Percentiles rank a stretch among this genome's conserved stretches.
Conservation (phyloP, 2,113 vertebrate species). For the Mesitornis unicolor region DNA sequence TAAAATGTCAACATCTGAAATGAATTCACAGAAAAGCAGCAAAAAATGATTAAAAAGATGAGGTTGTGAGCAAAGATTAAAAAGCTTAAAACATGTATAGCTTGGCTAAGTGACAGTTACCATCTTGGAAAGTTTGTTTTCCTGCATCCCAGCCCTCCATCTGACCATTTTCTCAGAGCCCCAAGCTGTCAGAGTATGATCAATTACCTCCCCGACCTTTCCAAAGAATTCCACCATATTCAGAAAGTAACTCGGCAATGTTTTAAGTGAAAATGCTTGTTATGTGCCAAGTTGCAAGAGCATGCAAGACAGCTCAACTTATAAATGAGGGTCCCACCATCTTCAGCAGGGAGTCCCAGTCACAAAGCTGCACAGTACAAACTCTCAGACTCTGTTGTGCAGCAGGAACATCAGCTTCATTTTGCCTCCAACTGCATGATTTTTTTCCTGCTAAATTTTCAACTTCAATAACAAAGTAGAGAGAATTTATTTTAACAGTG, state of each 20-base stretch:
- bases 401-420: not conserved
- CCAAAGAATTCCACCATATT: constrained; percentile 26
- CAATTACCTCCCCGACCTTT: constrained; percentile 39
- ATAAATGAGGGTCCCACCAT: not conserved
- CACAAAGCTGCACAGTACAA: not conserved
- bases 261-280: constrained; percentile 24
- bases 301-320: not conserved
- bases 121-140: constrained; percentile 47
- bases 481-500: not conserved
- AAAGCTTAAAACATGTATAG: constrained; percentile 11
- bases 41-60: not conserved
- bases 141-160: constrained; percentile 6
- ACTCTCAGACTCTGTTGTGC: not conserved
- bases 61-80: not conserved
- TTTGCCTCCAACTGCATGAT: not conserved
- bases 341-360: not conserved
- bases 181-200: constrained; percentile 54
- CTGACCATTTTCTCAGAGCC: constrained; percentile 33
- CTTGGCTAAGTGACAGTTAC: constrained; percentile 46
- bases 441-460: not conserved
- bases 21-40: not conserved
- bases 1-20: not conserved
- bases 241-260: constrained; percentile 28
- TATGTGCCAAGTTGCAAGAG: not conserved
- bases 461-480: not conserved